Conservation (phyloP, 2,113 vertebrate species). For the Ptychochromis oligacanthus region DNA sequence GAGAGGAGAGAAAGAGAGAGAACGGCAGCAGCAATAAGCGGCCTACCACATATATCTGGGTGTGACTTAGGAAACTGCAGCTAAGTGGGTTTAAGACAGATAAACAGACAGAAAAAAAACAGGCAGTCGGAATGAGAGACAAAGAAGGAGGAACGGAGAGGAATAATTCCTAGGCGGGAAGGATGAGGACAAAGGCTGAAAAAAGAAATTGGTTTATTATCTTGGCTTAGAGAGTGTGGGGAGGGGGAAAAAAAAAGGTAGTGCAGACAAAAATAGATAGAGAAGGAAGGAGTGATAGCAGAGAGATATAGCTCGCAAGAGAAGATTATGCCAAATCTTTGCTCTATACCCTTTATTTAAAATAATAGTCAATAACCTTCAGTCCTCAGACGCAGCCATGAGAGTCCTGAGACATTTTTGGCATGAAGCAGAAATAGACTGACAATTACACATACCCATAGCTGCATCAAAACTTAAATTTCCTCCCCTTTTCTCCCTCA, state of each 20-base stretch:
- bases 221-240: slow-evolving; percentile 60
- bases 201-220: slow-evolving; percentile 75
- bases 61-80: slow-evolving; percentile 67
- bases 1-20: slow-evolving; percentile 30
- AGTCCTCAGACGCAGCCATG: slow-evolving; percentile 47
- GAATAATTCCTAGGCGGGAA: slow-evolving; percentile 64
- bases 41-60: slow-evolving; percentile 67
- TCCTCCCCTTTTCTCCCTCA: neutral
- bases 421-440: slow-evolving; percentile 36
- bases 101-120: slow-evolving; percentile 68
- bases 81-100: slow-evolving; percentile 75
- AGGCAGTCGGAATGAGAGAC: slow-evolving; percentile 55
- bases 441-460: neutral
- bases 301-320: slow-evolving; percentile 31
- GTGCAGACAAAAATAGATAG: slow-evolving; percentile 51
- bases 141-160: slow-evolving; percentile 50
- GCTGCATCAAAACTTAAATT: neutral
- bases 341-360: slow-evolving; percentile 59
- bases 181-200: slow-evolving; percentile 61
- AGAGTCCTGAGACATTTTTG: slow-evolving; percentile 30
- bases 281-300: slow-evolving; percentile 47
- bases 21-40: slow-evolving; percentile 53
- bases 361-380: slow-evolving; percentile 69
- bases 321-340: slow-evolving; percentile 69
- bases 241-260: slow-evolving; percentile 41